These are phyloP conservation scores for Eutrigla gurnardus DNA, from an alignment of 2,797 vertebrate species.

Conservation along the genomic window DNA sequence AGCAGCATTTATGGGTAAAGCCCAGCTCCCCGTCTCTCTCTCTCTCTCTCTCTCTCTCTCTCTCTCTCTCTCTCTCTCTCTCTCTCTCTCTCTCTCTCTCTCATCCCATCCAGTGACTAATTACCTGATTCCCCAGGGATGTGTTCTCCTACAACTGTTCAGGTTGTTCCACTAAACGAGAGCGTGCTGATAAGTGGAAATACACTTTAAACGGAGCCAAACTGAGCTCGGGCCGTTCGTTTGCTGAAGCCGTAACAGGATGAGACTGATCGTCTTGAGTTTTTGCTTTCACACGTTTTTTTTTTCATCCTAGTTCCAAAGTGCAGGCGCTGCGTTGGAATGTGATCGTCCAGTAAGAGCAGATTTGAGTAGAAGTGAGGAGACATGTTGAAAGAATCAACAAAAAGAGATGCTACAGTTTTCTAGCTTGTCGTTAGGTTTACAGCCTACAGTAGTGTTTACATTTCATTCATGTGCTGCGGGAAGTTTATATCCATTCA, in stretches of 20 bases:
- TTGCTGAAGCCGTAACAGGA: conserved; percentile 13
- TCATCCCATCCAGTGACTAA: conserved; percentile 73
- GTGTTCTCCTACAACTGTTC: conserved; percentile 71
- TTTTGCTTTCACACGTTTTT: background rate
- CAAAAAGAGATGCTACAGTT: background rate
- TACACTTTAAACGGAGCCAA: conserved; percentile 57
- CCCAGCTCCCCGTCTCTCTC: conserved; percentile 39
- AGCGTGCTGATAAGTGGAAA: conserved; percentile 68
- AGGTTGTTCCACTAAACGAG: conserved; percentile 75
- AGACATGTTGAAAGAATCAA: background rate
- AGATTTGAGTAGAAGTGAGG: background rate
- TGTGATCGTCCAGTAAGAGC: conserved; percentile 3
- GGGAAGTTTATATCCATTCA: background rate
- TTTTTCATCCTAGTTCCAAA: background rate
- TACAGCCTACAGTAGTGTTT: background rate
- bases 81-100: conserved; percentile 21
- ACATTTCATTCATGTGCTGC: too few species aligned
- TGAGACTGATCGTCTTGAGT: conserved; percentile 5
- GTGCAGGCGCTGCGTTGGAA: background rate
- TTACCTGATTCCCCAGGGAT: conserved; percentile 78
- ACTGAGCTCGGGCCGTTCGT: conserved; percentile 36
- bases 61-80: too few species aligned
- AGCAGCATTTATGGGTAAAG: conserved; percentile 70
- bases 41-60: conserved; percentile 40
- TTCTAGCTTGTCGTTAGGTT: background rate